phyloP scores from a whole-genome alignment of 2,888 invertebrate species.

The Mimas tiliae region DNA sequence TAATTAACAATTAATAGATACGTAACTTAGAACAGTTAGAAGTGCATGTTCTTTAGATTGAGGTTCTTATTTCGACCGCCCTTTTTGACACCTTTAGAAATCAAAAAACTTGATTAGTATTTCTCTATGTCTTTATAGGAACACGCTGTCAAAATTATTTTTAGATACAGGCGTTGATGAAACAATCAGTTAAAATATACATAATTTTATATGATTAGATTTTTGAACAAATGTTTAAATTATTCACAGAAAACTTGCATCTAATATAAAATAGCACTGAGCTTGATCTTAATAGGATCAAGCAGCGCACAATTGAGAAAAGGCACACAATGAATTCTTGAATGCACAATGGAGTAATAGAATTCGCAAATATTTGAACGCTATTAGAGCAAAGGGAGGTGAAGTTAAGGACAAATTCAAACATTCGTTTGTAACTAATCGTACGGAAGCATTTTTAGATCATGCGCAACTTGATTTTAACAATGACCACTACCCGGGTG shows the following conservation, averaged over 20 bases:
- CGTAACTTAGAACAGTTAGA: no score
- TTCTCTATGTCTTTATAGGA: background rate
- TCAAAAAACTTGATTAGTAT: no score
- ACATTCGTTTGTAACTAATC: constrained; percentile 80
- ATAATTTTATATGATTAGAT: background rate
- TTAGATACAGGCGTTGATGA: no score
- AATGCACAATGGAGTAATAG: constrained; percentile 80
- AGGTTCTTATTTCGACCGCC: no score
- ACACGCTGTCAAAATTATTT: no score
- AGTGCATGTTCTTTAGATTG: no score
- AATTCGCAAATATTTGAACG: constrained; percentile 82
- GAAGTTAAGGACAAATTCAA: constrained; percentile 82
- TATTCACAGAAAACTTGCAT: background rate
- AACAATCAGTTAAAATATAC: no score
- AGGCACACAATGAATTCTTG: constrained; percentile 63
- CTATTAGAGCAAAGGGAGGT: constrained; percentile 83
- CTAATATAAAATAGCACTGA: background rate
- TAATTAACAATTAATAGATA: no score
- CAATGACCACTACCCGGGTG: constrained; percentile 74
- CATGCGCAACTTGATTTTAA: constrained; percentile 73
- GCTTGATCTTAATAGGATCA: constrained; percentile 59
- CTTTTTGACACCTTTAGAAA: no score
- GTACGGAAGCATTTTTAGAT: constrained; percentile 75
- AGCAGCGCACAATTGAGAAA: constrained; percentile 70
- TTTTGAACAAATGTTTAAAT: background rate